These are phyloP conservation scores for Erithacus rubecula DNA, from an alignment of 2,797 vertebrate genomes.

Conservation along the genomic window DNA sequence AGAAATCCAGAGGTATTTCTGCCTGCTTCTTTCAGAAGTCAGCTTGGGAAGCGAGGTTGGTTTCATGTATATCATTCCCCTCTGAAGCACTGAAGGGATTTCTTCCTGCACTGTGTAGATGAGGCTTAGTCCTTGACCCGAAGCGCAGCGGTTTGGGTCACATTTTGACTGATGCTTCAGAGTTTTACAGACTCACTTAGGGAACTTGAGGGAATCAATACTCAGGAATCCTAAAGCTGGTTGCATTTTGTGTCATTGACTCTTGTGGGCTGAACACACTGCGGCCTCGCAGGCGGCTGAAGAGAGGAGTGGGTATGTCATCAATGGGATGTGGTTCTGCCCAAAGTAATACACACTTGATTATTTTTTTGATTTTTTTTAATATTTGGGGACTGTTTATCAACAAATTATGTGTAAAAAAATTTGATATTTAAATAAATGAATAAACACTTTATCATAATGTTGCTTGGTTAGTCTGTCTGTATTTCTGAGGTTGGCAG, in stretches of 20 bases:
- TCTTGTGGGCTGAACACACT: conserved; percentile 39
- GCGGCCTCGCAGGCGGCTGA: not conserved
- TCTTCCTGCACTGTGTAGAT: conserved; percentile 40
- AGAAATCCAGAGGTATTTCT: not conserved
- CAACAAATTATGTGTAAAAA: conserved; percentile 73
- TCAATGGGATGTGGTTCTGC: conserved; percentile 71
- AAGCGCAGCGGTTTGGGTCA: not conserved
- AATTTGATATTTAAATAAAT: conserved; percentile 78
- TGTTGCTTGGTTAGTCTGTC: conserved; percentile 42
- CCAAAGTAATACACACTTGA: conserved; percentile 70
- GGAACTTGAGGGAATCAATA: conserved; percentile 68
- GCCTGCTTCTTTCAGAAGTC: not conserved
- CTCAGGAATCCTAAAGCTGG: conserved; percentile 73
- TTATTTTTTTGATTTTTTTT: conserved; percentile 53
- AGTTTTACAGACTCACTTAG: conserved; percentile 54
- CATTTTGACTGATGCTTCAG: conserved; percentile 36
- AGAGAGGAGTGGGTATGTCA: conserved; percentile 46
- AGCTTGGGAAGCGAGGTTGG: not conserved
- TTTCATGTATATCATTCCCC: not conserved
- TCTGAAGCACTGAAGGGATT: conserved; percentile 2
- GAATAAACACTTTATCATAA: conserved; percentile 75
- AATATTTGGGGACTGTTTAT: conserved; percentile 72
- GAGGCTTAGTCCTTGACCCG: not conserved
- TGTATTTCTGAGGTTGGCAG: not conserved
- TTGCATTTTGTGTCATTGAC: conserved; percentile 56